Evolutionary conservation across 2,113 vertebrate species (phyloP), one percentile per base, ranked within the genome.

Genomic region (Rhinolophus sinicus): DNA sequence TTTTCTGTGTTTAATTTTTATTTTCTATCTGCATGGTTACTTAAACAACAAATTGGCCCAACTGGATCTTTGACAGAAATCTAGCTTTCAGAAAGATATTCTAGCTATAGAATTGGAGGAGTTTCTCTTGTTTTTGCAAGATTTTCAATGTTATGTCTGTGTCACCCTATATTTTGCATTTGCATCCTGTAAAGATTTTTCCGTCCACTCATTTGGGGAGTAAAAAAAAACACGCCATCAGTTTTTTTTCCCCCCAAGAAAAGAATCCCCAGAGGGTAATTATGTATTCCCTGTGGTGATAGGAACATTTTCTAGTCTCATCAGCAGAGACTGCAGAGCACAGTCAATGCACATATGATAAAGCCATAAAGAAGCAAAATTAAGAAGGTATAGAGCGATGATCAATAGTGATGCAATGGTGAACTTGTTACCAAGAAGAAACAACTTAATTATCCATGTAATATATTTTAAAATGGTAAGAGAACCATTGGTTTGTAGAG

Each of bases 1-100:
- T 93, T 87, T 87, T 90, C 26, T 93, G 47, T 62, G 38, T 93
- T 95, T 80, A 22, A 47, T 93, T 89, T 96, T 91, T 70, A 60
- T 77, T 97, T 88, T 58, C 52, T 52, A 30, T 81, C 33, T 83
- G 18, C 44, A 62, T 8, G 93, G 35, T 82, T 44, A 44, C 35
- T 83, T 60, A 70, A 75, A 88, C 78, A 76, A 65, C 21, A 56
- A 89, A 62, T 56, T 64, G 52, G 6, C 62, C n/a, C 33, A 81
- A 73, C 2, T 47, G 0, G 54, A 69, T 12, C 12, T 80, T 72
- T 70, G 62, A 75, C 18, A 44, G 85, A 86, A 78, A 88, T 69
- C 4, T 5, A 93, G 15, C 12, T 85, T 85, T 90, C 18, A 56
- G 80, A 89, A 89, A 87, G 38, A 22, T 92, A 58, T 4, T 80